Conservation (phyloP, 2,797 vertebrate genomes). For the Lacerta agilis region DNA sequence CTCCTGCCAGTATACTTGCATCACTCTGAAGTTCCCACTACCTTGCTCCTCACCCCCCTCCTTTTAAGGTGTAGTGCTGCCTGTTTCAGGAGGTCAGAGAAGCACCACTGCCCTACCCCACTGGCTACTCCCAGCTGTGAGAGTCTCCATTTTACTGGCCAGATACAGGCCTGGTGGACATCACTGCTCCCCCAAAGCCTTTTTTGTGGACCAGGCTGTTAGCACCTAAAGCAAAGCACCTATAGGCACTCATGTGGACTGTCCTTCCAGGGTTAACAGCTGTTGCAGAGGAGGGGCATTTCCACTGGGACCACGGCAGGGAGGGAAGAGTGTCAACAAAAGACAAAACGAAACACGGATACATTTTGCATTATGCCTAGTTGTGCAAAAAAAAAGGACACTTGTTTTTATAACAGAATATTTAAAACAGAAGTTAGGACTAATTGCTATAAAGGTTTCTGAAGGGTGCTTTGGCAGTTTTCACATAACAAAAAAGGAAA, state of each 20-base stretch:
- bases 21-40: too few species aligned
- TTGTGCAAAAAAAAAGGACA: neutral
- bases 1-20: too few species aligned
- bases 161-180: too few species aligned
- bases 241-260: neutral
- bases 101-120: neutral
- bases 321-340: neutral
- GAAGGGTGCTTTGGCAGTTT: neutral
- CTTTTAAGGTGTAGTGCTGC: neutral
- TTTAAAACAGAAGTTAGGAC: slow-evolving; percentile 62
- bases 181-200: neutral
- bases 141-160: too few species aligned
- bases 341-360: neutral
- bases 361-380: neutral
- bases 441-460: slow-evolving; percentile 50
- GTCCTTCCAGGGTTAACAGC: neutral
- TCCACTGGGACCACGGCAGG: neutral
- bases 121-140: too few species aligned
- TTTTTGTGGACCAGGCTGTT: neutral
- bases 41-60: neutral
- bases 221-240: neutral
- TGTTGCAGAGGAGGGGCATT: neutral
- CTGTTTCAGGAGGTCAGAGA: neutral
- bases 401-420: slow-evolving; percentile 30
- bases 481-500: neutral